Percentiles rank a stretch among this genome's conserved stretches.
phyloP scores from a whole-genome alignment of 2,888 invertebrate genomes.

The Tetragonisca angustula region DNA sequence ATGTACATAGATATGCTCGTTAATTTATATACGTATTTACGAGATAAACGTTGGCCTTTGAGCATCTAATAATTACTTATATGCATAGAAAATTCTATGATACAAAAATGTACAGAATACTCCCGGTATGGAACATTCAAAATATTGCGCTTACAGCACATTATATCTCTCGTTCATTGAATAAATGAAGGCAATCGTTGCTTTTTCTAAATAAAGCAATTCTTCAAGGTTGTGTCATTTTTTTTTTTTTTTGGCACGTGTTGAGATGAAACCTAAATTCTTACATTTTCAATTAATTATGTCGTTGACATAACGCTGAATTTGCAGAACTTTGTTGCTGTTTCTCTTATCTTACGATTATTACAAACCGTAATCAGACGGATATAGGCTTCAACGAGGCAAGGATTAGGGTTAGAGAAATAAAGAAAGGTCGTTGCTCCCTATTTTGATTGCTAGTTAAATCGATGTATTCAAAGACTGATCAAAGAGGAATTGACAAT shows the following conservation, averaged over 20 bases:
- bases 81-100: too few species aligned
- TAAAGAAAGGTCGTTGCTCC: not conserved
- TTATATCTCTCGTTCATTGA: too few species aligned
- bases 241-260: conserved; percentile 16
- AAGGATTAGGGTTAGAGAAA: not conserved
- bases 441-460: not conserved
- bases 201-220: not conserved
- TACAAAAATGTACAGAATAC: too few species aligned
- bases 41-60: too few species aligned
- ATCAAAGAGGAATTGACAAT: not conserved
- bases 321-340: not conserved
- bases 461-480: not conserved
- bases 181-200: not conserved
- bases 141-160: too few species aligned
- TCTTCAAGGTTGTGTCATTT: not conserved
- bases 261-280: not conserved
- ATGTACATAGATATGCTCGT: too few species aligned
- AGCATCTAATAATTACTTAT: too few species aligned
- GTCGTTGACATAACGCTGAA: not conserved
- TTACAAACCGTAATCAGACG: not conserved
- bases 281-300: conserved; percentile 23
- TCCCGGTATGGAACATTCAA: too few species aligned
- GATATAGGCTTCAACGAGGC: not conserved
- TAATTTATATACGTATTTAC: too few species aligned
- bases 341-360: not conserved